A percentile compares a stretch with the other conserved stretches of the same genome.
phyloP scores from a whole-genome alignment of 2,113 vertebrate species.

The Centropus unirufus region DNA sequence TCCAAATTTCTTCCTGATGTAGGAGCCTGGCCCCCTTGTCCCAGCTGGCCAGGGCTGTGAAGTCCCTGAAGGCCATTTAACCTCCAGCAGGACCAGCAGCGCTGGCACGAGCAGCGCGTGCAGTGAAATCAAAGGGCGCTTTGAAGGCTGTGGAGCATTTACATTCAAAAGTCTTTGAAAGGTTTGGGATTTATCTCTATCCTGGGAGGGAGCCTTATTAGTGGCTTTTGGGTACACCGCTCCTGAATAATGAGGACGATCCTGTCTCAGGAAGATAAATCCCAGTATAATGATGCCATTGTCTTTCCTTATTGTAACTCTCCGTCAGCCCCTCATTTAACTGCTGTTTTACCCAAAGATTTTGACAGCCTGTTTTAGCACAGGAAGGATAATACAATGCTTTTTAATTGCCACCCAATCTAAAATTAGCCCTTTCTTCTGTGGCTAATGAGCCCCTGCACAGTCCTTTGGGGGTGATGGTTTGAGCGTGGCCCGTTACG shows the following conservation, averaged over 20 bases:
- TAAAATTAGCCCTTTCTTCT: conserved; percentile 55
- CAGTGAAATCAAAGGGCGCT: not conserved
- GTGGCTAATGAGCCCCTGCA: not conserved
- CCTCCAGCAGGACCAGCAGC: not conserved
- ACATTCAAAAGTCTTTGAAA: not conserved
- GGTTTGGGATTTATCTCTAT: conserved; percentile 53
- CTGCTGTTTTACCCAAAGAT: conserved; percentile 64
- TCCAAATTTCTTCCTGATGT: not conserved
- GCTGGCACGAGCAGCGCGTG: rapidly evolving
- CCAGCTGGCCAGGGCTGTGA: not conserved
- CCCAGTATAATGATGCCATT: conserved; percentile 66
- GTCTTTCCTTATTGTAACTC: conserved; percentile 62
- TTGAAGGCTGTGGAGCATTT: conserved; percentile 4
- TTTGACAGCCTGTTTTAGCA: conserved; percentile 52
- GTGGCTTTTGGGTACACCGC: conserved; percentile 45
- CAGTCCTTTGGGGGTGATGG: not conserved
- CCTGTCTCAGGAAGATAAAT: conserved; percentile 62
- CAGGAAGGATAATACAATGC: conserved; percentile 34
- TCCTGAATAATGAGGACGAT: conserved; percentile 68
- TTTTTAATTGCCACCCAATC: conserved; percentile 56
- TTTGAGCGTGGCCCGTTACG: not conserved
- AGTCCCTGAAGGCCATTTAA: rapidly evolving
- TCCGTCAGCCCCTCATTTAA: conserved; percentile 42
- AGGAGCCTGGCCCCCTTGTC: not conserved
- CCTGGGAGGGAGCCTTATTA: conserved; percentile 58